Conservation (phyloP, 2,888 invertebrate genomes). For the Syritta pipiens region DNA sequence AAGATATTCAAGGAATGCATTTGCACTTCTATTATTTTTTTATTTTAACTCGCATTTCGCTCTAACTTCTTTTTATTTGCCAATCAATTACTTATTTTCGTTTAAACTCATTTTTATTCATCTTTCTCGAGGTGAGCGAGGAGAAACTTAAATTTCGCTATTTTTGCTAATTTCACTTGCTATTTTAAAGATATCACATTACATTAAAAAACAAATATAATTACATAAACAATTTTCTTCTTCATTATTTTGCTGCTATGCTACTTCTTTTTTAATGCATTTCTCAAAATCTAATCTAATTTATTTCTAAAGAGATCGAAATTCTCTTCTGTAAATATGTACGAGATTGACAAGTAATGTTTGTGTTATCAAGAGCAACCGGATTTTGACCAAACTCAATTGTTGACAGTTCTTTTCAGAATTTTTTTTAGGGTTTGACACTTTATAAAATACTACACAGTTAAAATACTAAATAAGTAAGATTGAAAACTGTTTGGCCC, state of each 20-base stretch:
- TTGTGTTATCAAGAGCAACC: neutral
- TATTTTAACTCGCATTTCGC: conserved; percentile 58
- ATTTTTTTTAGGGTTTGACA: neutral
- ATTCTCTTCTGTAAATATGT: conserved; percentile 61
- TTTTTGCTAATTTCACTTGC: conserved; percentile 62
- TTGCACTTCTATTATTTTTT: conserved; percentile 44
- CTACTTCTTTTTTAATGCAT: conserved; percentile 54
- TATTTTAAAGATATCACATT: conserved; percentile 54
- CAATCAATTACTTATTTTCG: conserved; percentile 29
- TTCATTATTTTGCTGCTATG: conserved; percentile 59
- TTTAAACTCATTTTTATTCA: conserved; percentile 49
- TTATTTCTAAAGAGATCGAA: conserved; percentile 37
- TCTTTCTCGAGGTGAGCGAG: conserved; percentile 67
- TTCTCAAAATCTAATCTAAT: conserved; percentile 53
- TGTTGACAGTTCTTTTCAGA: conserved; percentile 41
- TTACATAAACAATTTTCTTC: conserved; percentile 8
- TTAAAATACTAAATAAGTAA: conserved; percentile 52
- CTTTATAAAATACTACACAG: conserved; percentile 42
- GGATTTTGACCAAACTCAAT: conserved; percentile 34
- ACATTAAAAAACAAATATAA: neutral
- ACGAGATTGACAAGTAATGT: conserved; percentile 40
- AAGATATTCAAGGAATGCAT: conserved; percentile 53
- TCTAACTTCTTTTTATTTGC: conserved; percentile 54
- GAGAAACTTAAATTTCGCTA: conserved; percentile 46
- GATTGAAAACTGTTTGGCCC: conserved; percentile 69